Base-by-base conservation (phyloP, 2,113 vertebrate species). In the Phyllopteryx taeniolatus region DNA sequence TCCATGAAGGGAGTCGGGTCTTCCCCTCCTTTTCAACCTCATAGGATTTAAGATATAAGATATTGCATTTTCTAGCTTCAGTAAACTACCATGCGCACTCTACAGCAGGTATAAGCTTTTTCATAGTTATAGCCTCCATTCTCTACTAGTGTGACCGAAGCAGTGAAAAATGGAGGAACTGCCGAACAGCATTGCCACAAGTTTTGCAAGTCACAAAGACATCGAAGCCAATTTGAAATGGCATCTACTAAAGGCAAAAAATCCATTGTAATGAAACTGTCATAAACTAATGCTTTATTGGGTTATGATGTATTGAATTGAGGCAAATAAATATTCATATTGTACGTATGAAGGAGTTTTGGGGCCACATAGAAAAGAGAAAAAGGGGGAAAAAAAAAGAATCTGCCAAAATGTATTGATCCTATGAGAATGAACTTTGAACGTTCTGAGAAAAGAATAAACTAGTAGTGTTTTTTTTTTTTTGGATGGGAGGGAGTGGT, bases 131-230 rank as follows among this genome's bases (percentile, higher is more conserved):
- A 61, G 60, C 70, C 68, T 79, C 74, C 53, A 65, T 64, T 84
- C 65, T 79, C 73, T 79, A 88, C 90, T 93, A 12, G 77, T 87
- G 86, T 90, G 84, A 91, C 87, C 90, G 87, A 82, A 87, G 73
- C 81, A 39, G 56, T 49, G 67, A 73, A 22, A 74, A 80, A 86
- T 85, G 67, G 82, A 87, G 84, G 73, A 79, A 89, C 79, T 86
- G 78, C 83, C 80, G 6, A 39, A 70, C 59, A 74, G 70, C 73
- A 71, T 78, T 78, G 84, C 80, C 72, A 70, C 78, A 76, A 78
- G 87, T 85, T 75, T 90, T 80, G 73, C 65, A 78, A 85, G 68
- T 73, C 12, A 54, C 19, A 54, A 54, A n/a, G 51, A n/a, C 51
- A n/a, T n/a, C n/a, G 20, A n/a, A 61, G 59, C 31, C 14, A 61